These are phyloP conservation scores for Polypterus senegalus DNA, from an alignment of 2,113 vertebrate species.

Conservation along the genomic window DNA sequence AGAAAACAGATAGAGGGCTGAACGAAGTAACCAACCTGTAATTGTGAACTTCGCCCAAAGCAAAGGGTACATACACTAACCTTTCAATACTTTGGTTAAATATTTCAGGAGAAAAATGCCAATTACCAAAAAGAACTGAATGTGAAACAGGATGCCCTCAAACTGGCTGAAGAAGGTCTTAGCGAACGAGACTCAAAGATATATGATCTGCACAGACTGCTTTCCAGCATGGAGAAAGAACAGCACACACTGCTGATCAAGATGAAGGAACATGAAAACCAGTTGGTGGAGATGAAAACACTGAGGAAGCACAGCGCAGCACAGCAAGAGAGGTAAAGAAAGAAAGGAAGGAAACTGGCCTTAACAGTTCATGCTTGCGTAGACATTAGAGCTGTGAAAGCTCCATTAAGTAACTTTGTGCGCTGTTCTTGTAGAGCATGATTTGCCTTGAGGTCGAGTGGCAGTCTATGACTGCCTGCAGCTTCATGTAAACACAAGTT, in stretches of 20 bases:
- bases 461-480: too few relatives aligned
- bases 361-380: too few relatives aligned
- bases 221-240: conserved; percentile 76
- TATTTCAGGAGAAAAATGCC: conserved; percentile 48
- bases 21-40: too few relatives aligned
- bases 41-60: too few relatives aligned
- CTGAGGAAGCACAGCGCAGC: conserved; percentile 45
- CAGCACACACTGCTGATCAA: conserved; percentile 54
- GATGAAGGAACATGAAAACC: conserved; percentile 52
- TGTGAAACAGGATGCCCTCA: conserved; percentile 42
- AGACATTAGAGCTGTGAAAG: too few relatives aligned
- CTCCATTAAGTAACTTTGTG: too few relatives aligned
- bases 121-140: conserved; percentile 52
- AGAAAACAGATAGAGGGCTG: too few relatives aligned
- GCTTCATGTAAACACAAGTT: too few relatives aligned
- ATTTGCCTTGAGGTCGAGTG: too few relatives aligned
- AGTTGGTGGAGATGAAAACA: conserved; percentile 50
- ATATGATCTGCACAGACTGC: conserved; percentile 60
- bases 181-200: conserved; percentile 53
- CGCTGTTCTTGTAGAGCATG: too few relatives aligned
- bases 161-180: conserved; percentile 35
- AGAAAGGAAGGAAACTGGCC: neutral
- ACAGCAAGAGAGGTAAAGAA: conserved; percentile 59
- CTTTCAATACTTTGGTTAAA: too few relatives aligned
- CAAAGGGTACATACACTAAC: too few relatives aligned